Conservation (phyloP, 2,797 vertebrate species). For the Etheostoma perlongum region DNA sequence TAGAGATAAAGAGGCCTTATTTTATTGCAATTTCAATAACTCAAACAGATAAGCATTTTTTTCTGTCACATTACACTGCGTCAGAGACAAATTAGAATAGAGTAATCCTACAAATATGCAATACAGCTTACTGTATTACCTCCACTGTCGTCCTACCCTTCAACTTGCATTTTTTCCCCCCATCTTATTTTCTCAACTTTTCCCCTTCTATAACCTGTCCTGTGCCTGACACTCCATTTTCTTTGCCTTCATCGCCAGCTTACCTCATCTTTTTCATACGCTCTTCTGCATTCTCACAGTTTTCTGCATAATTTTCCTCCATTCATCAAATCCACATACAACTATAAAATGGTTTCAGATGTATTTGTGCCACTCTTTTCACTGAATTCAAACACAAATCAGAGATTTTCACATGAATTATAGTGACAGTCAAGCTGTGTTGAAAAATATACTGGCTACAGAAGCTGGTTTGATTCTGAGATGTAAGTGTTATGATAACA, state of each 20-base stretch:
- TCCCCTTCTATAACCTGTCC: background rate
- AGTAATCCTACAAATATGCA: conserved; percentile 11
- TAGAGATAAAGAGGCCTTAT: background rate
- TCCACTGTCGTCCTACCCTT: background rate
- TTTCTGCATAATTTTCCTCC: background rate
- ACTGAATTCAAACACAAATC: background rate
- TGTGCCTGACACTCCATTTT: background rate
- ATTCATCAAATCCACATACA: background rate
- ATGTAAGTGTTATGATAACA: conserved; percentile 25
- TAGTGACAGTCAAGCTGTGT: background rate
- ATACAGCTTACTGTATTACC: background rate
- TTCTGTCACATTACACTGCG: background rate
- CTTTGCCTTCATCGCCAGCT: conserved; percentile 9
- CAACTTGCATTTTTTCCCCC: background rate
- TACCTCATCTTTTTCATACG: background rate
- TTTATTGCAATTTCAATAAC: conserved; percentile 2
- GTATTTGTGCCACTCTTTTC: background rate
- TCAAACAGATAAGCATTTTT: background rate
- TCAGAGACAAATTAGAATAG: background rate
- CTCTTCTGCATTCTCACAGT: background rate
- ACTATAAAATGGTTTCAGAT: background rate
- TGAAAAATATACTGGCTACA: background rate
- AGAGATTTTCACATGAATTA: conserved; percentile 4
- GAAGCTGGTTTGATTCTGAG: conserved; percentile 8
- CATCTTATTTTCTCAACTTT: background rate